Conservation (phyloP, 1,140 invertebrate genomes). For the Megalopta genalis region DNA sequence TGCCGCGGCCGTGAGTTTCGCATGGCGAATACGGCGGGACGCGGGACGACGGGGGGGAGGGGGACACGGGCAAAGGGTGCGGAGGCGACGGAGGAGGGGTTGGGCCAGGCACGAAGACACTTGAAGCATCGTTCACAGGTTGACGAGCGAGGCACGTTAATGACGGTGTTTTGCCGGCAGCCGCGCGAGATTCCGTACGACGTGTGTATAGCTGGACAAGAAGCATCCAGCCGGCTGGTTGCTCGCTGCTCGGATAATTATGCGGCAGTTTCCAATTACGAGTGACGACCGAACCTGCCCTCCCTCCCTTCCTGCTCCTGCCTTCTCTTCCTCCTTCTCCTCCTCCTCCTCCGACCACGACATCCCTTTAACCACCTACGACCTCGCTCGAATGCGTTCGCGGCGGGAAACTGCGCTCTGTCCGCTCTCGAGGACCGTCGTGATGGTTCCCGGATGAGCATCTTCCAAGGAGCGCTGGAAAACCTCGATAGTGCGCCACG, state of each 20-base stretch:
- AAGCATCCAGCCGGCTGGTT: conserved; percentile 10
- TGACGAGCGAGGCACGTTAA: conserved; percentile 60
- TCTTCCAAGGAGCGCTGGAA: too few species aligned
- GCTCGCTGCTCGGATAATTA: conserved; percentile 64
- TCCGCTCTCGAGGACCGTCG: conserved; percentile 5
- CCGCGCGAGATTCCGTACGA: conserved; percentile 45
- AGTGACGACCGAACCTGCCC: conserved; percentile 56
- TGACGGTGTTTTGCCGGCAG: conserved; percentile 51
- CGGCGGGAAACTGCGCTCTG: conserved; percentile 28
- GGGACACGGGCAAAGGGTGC: too few species aligned
- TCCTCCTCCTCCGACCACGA: too few species aligned
- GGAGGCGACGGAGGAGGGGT: too few species aligned
- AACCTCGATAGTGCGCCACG: too few species aligned
- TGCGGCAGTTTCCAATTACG: conserved; percentile 71
- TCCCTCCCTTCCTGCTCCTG: neutral
- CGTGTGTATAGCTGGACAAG: conserved; percentile 42
- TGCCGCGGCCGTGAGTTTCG: conserved; percentile 40
- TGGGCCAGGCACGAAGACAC: conserved; percentile 32
- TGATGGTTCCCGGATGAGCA: too few species aligned
- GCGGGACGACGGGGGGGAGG: too few species aligned
- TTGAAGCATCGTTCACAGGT: conserved; percentile 53
- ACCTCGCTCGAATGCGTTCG: neutral
- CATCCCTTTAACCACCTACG: too few species aligned
- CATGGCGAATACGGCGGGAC: too few species aligned
- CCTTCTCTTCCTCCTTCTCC: too few species aligned